Evolutionary conservation across 2,797 vertebrate genomes (phyloP).

Genomic region (Pseudocheirus occidentalis): DNA sequence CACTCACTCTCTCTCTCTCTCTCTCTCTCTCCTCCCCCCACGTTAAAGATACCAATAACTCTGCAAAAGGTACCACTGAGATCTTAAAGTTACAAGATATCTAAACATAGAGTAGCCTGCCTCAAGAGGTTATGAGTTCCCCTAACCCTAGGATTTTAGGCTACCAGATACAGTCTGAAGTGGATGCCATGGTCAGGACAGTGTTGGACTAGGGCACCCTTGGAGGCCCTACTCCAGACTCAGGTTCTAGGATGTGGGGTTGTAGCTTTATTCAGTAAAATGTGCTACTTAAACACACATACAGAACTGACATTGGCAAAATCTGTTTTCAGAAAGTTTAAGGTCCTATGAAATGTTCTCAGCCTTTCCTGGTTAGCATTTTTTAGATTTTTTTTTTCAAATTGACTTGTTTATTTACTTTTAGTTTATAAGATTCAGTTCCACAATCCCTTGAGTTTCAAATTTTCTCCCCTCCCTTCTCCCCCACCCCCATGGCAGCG

Average conservation of each 20-base stretch:
- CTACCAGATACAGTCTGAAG: neutral
- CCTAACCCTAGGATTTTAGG: neutral
- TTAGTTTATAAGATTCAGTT: too few relatives aligned
- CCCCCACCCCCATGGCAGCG: too few relatives aligned
- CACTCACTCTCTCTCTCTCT: too few relatives aligned
- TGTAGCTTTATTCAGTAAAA: neutral
- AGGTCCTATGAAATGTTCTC: neutral
- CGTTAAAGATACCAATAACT: neutral
- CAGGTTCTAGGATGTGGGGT: neutral
- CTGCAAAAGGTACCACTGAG: neutral
- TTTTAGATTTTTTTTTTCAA: neutral
- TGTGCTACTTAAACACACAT: neutral
- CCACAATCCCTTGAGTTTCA: too few relatives aligned
- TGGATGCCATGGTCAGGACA: neutral
- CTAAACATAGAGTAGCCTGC: neutral
- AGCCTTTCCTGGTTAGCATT: neutral
- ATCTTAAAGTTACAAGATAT: neutral
- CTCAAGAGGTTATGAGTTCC: neutral
- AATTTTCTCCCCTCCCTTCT: too few relatives aligned
- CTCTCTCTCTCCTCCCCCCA: neutral
- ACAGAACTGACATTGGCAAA: neutral
- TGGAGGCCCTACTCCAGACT: neutral
- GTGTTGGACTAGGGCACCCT: neutral
- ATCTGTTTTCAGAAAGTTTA: neutral
- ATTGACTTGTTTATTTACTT: too few relatives aligned